These are phyloP conservation scores for Hypomecis punctinalis DNA, from an alignment of 2,888 invertebrate species.

Conservation along the genomic window DNA sequence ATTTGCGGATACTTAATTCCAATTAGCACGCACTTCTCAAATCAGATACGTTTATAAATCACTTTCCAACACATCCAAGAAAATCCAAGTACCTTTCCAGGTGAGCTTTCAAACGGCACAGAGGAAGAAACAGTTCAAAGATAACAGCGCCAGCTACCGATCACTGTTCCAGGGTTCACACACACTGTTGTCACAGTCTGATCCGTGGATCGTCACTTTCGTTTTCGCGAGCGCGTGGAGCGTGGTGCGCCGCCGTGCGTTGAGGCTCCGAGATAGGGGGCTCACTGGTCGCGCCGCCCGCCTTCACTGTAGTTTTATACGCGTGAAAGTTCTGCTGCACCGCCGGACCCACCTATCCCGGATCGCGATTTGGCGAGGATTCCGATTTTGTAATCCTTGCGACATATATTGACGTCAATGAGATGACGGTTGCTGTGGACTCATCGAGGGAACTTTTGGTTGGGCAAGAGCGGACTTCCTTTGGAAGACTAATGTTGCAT, in stretches of 20 bases:
- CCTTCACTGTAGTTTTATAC: constrained; percentile 73
- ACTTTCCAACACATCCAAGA: constrained; percentile 44
- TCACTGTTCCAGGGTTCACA: constrained; percentile 81
- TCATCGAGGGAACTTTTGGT: constrained; percentile 15
- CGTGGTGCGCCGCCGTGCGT: constrained; percentile 58
- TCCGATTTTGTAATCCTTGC: constrained; percentile 76
- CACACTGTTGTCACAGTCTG: constrained; percentile 74
- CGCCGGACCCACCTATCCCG: constrained; percentile 71
- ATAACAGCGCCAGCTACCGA: constrained; percentile 78
- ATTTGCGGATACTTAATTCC: constrained; percentile 23
- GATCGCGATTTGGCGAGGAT: constrained; percentile 67
- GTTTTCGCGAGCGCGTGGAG: constrained; percentile 65
- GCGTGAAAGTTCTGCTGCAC: constrained; percentile 79
- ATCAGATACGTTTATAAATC: constrained; percentile 17
- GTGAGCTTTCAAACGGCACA: constrained; percentile 60
- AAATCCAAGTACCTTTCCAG: constrained; percentile 74
- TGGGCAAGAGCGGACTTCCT: constrained; percentile 25
- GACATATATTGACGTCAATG: constrained; percentile 63
- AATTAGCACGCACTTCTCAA: constrained; percentile 10
- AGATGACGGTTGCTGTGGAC: constrained; percentile 26
- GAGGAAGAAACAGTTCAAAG: constrained; percentile 77
- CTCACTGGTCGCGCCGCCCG: constrained; percentile 79
- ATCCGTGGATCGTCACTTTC: constrained; percentile 70
- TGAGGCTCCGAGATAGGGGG: constrained; percentile 55
- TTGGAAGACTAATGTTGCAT: constrained; percentile 14